A percentile compares a stretch with the other conserved stretches of the same genome.
These are phyloP conservation scores for Beroe forskalii DNA, from an alignment of 37 sponge, comb jelly and placozoan genomes.

Conservation along the genomic window DNA sequence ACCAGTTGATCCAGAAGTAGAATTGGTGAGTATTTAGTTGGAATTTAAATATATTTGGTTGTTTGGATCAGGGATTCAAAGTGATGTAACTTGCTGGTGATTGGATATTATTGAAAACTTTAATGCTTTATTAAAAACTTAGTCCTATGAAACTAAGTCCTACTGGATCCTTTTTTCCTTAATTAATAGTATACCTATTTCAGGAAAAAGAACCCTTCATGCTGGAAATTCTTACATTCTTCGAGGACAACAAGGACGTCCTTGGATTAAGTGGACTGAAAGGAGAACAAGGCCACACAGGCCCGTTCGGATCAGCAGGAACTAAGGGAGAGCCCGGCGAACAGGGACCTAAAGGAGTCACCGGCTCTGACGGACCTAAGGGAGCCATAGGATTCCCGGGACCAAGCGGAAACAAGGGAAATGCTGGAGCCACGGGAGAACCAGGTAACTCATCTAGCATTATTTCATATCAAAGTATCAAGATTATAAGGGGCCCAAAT, in stretches of 20 bases:
- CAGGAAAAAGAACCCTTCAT: background rate
- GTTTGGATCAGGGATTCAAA: too few species aligned
- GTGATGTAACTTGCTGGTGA: too few species aligned
- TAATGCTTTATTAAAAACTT: too few species aligned
- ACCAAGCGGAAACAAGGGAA: background rate
- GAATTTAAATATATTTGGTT: too few species aligned
- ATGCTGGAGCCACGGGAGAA: background rate
- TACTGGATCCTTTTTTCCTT: too few species aligned
- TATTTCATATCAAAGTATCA: too few species aligned
- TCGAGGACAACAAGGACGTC: background rate
- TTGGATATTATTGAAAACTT: too few species aligned
- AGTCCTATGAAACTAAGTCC: too few species aligned
- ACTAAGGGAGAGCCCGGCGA: background rate
- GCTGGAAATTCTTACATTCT: background rate
- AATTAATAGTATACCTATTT: too few species aligned
- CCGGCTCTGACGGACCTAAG: background rate
- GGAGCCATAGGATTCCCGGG: background rate
- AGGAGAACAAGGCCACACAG: background rate
- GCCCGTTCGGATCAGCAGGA: background rate
- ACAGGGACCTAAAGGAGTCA: conserved; percentile 13
- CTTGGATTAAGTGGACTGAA: background rate
- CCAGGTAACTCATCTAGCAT: background rate
- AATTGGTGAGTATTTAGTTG: too few species aligned
- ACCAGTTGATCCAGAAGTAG: too few species aligned
- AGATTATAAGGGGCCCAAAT: too few species aligned